Evolutionary conservation across 2,888 invertebrate genomes (phyloP).

Genomic region (Myopa testacea): DNA sequence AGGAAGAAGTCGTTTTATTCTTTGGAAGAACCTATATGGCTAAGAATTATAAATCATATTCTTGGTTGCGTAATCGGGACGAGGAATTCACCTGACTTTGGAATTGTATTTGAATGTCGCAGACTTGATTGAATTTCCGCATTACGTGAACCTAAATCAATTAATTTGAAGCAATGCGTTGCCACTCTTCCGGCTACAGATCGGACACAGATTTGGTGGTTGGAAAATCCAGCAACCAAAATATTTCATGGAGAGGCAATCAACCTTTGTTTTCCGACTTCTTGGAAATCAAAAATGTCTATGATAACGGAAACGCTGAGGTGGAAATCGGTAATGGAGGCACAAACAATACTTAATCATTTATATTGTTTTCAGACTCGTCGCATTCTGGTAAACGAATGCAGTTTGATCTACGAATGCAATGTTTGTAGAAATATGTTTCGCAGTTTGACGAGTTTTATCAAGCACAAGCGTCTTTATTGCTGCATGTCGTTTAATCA

Average conservation of each 20-base stretch:
- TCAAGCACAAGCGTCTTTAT: conserved; percentile 89
- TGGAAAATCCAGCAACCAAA: conserved; percentile 68
- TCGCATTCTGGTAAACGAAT: conserved; percentile 82
- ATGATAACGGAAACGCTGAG: conserved; percentile 82
- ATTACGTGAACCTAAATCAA: neutral
- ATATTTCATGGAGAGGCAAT: conserved; percentile 75
- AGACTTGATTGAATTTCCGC: neutral
- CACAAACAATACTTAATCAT: neutral
- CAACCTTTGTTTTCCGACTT: conserved; percentile 77
- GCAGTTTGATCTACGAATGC: conserved; percentile 91
- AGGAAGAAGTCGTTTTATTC: too few relatives aligned
- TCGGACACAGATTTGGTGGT: conserved; percentile 53
- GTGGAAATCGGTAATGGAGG: conserved; percentile 66
- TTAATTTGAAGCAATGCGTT: conserved; percentile 36
- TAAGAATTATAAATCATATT: neutral
- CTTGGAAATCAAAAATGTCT: conserved; percentile 77
- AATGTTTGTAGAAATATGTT: conserved; percentile 87
- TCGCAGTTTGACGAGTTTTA: conserved; percentile 87
- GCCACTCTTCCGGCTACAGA: conserved; percentile 48
- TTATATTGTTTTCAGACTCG: conserved; percentile 73
- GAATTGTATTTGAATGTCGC: neutral
- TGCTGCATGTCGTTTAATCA: conserved; percentile 69
- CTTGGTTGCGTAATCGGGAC: conserved; percentile 10
- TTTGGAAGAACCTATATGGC: too few relatives aligned
- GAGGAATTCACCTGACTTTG: neutral